Evolutionary conservation across 2,888 invertebrate species (phyloP).

Genomic region (Tryphoninae sp.): DNA sequence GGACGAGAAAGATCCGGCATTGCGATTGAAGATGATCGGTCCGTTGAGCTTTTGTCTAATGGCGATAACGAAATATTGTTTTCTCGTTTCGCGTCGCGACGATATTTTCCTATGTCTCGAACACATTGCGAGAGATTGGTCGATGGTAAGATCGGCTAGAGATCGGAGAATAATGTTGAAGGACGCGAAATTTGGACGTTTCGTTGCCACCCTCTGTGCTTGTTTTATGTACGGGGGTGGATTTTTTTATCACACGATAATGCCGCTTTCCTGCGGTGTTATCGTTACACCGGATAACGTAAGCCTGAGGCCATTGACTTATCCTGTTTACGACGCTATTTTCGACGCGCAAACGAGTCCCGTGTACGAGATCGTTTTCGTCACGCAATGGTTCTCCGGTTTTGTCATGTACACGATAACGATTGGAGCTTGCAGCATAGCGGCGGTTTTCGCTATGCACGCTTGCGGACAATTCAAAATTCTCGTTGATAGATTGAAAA

Average conservation of each 20-base stretch:
- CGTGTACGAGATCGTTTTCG: constrained; percentile 74
- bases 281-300: constrained; percentile 69
- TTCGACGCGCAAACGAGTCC: constrained; percentile 72
- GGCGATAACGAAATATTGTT: constrained; percentile 70
- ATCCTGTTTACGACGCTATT: constrained; percentile 72
- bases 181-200: constrained; percentile 69
- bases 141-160: constrained; percentile 6
- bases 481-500: constrained; percentile 66
- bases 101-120: constrained; percentile 68
- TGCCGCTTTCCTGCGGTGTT: constrained; percentile 70
- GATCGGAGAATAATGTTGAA: constrained; percentile 69
- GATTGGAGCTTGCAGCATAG: constrained; percentile 72
- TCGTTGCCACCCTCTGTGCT: constrained; percentile 67
- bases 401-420: constrained; percentile 74
- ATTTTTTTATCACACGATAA: constrained; percentile 72
- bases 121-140: constrained; percentile 71
- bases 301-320: constrained; percentile 70
- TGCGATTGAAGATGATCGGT: constrained; percentile 67
- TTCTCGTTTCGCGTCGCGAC: constrained; percentile 63
- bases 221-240: constrained; percentile 74
- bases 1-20: constrained; percentile 63
- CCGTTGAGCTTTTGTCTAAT: constrained; percentile 72
- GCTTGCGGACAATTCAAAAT: constrained; percentile 76
- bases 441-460: constrained; percentile 75
- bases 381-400: constrained; percentile 71